Evolutionary conservation across 30 jellyfish, hydroid and myxozoan species (phyloP).

Genomic region (Pelagia noctiluca): DNA sequence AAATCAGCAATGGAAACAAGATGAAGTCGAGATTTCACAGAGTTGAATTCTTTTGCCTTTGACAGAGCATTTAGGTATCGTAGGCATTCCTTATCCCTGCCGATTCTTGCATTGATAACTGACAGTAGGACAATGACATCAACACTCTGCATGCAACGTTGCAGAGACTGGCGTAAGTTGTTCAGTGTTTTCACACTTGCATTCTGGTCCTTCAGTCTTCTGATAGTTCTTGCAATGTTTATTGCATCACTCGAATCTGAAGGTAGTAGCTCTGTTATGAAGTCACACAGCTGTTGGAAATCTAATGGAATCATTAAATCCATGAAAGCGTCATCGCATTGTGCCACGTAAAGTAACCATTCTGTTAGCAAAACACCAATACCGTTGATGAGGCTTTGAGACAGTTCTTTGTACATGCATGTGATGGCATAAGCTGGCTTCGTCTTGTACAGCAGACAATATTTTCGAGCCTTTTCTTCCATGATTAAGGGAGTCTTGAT

Average conservation of each 20-base stretch:
- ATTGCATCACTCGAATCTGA: slow-evolving; percentile 45
- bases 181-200: slow-evolving; percentile 45
- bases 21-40: slow-evolving; percentile 43
- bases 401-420: slow-evolving; percentile 54
- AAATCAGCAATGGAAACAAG: slow-evolving; percentile 35
- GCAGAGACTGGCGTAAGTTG: slow-evolving; percentile 13
- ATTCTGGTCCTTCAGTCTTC: slow-evolving; percentile 39
- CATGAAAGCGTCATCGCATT: slow-evolving; percentile 46
- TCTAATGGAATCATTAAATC: slow-evolving; percentile 61
- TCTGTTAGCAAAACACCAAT: slow-evolving; percentile 35
- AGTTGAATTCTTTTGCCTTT: background rate
- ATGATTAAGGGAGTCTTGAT: no score
- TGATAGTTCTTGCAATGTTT: slow-evolving; percentile 46
- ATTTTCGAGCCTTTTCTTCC: slow-evolving; percentile 77
- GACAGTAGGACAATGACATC: slow-evolving; percentile 38
- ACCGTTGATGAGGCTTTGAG: slow-evolving; percentile 49
- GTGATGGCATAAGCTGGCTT: slow-evolving; percentile 63
- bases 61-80: slow-evolving; percentile 23
- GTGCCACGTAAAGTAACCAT: slow-evolving; percentile 72
- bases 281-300: slow-evolving; percentile 46
- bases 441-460: slow-evolving; percentile 54
- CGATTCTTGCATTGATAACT: slow-evolving; percentile 55
- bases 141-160: slow-evolving; percentile 26
- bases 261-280: slow-evolving; percentile 59
- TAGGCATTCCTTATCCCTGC: slow-evolving; percentile 54